phyloP scores from a whole-genome alignment of 2,113 vertebrate species.

The Stercorarius parasiticus region DNA sequence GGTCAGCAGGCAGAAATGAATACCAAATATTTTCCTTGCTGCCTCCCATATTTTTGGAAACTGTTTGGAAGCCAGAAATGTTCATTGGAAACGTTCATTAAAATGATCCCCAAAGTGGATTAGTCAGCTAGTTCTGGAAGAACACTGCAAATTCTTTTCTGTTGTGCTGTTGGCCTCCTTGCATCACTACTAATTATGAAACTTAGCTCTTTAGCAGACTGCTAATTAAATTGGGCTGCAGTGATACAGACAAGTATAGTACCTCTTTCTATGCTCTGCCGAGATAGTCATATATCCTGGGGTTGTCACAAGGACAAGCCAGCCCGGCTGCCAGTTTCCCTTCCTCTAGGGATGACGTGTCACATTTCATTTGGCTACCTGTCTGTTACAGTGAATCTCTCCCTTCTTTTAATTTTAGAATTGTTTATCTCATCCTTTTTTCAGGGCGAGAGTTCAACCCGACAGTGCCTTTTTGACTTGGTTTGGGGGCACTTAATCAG shows the following conservation, averaged over 20 bases:
- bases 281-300: slow-evolving; percentile 17
- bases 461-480: not conserved
- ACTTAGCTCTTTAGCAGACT: slow-evolving; percentile 35
- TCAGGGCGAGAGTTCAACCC: not conserved
- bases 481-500: slow-evolving; percentile 14
- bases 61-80: not conserved
- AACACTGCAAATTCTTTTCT: not conserved
- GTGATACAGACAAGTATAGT: slow-evolving; percentile 2
- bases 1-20: not conserved
- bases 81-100: not conserved
- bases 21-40: not conserved
- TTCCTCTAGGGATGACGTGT: slow-evolving; percentile 14
- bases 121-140: slow-evolving; percentile 49
- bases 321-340: slow-evolving; percentile 14
- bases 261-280: not conserved
- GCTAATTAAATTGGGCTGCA: slow-evolving; percentile 55
- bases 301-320: slow-evolving; percentile 21
- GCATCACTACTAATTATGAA: slow-evolving; percentile 57
- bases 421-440: slow-evolving; percentile 52
- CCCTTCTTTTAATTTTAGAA: slow-evolving; percentile 45
- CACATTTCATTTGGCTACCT: slow-evolving; percentile 26
- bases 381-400: slow-evolving; percentile 18
- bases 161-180: slow-evolving; percentile 19
- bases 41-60: not conserved
- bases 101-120: slow-evolving; percentile 3